Evolutionary conservation across 2,113 vertebrate genomes (phyloP).

Genomic region (Rhinoptilus africanus): DNA sequence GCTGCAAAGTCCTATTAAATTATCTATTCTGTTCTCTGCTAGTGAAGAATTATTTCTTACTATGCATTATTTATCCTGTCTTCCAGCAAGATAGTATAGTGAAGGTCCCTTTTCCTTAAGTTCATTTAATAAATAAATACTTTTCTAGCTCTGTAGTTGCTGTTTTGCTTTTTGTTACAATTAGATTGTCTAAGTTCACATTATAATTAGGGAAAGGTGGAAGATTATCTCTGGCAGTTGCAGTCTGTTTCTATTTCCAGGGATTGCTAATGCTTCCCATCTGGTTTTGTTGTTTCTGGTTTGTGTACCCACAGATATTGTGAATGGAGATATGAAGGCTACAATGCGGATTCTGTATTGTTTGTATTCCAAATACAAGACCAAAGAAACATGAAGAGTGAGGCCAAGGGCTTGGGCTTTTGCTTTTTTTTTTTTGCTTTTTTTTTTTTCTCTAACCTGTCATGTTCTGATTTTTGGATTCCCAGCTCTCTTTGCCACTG

Average conservation of each 20-base stretch:
- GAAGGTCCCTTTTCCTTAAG: neutral
- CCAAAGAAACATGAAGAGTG: slow-evolving; percentile 58
- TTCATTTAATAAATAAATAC: neutral
- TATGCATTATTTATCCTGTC: neutral
- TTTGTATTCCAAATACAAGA: slow-evolving; percentile 83
- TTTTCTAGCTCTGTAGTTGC: neutral
- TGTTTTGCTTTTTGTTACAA: neutral
- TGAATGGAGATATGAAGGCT: slow-evolving; percentile 78
- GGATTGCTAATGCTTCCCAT: neutral
- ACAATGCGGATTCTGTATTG: slow-evolving; percentile 84
- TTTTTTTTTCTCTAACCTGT: neutral
- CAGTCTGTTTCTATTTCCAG: neutral
- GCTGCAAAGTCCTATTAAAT: neutral
- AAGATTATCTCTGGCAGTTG: neutral
- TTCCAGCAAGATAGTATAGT: neutral
- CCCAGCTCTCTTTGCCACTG: neutral
- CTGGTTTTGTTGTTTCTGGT: neutral
- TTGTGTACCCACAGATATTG: slow-evolving; percentile 79
- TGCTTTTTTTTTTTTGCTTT: too few relatives aligned
- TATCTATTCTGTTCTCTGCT: neutral
- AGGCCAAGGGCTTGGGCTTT: neutral
- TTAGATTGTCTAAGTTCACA: neutral
- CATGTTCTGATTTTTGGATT: neutral
- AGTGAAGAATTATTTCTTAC: neutral
- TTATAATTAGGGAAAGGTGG: neutral